Percentiles rank a stretch among this genome's conserved stretches.
Conservation (phyloP, 2,888 invertebrate genomes). For the Dicyrtomina minuta region DNA sequence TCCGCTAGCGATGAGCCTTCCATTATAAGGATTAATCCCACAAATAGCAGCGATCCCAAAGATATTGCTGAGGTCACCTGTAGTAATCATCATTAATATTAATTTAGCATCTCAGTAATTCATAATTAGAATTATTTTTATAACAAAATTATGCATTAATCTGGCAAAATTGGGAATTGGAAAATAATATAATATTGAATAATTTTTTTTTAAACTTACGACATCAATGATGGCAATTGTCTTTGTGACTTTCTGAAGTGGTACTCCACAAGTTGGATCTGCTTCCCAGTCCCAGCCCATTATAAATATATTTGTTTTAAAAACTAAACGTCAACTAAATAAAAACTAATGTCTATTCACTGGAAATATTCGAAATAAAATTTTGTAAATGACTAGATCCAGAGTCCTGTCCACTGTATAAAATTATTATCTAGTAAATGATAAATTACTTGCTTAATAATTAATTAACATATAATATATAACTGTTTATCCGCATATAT, state of each 20-base stretch:
- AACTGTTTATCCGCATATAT: too few species aligned
- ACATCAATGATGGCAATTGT: slow-evolving; percentile 45
- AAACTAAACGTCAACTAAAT: too few species aligned
- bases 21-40: slow-evolving; percentile 33
- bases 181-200: not conserved
- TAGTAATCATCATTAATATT: not conserved
- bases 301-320: too few species aligned
- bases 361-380: too few species aligned
- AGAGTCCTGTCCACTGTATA: too few species aligned
- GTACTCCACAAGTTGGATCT: slow-evolving; percentile 42
- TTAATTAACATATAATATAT: too few species aligned
- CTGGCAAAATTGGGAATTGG: too few species aligned
- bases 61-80: slow-evolving; percentile 34
- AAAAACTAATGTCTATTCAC: too few species aligned
- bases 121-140: not conserved
- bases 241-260: slow-evolving; percentile 40
- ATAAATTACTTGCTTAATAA: too few species aligned
- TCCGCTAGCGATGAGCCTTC: slow-evolving; percentile 31
- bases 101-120: not conserved
- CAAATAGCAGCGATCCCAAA: slow-evolving; percentile 28
- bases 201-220: slow-evolving; percentile 28
- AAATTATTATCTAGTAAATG: too few species aligned
- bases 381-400: too few species aligned
- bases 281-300: too few species aligned
- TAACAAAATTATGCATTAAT: not conserved